phyloP scores from a whole-genome alignment of 2,888 invertebrate genomes.

The Dermolepida albohirtum region DNA sequence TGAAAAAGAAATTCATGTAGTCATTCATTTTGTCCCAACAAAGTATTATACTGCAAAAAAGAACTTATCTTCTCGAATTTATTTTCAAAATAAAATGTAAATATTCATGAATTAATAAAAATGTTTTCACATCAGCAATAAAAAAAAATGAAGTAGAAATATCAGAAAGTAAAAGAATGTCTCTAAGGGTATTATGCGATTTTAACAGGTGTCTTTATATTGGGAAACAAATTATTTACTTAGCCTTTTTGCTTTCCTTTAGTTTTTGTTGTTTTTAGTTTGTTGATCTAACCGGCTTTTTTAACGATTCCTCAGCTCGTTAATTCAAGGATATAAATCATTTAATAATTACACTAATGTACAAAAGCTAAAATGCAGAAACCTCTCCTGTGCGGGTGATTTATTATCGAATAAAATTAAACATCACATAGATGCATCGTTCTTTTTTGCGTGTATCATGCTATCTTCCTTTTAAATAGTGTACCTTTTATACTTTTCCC shows the following conservation, averaged over 20 bases:
- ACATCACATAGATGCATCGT: not conserved
- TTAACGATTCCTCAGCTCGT: constrained; percentile 8
- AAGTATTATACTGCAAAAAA: no score
- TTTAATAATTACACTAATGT: constrained; percentile 20
- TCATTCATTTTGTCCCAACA: no score
- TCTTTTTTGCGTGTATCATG: not conserved
- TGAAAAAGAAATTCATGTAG: no score
- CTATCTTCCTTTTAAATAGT: not conserved
- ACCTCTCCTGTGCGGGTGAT: constrained; percentile 11
- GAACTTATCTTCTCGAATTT: no score
- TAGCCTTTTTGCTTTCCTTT: not conserved
- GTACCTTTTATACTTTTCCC: no score
- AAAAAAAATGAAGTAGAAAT: no score
- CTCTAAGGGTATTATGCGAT: no score
- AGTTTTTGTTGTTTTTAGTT: not conserved
- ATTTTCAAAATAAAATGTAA: no score
- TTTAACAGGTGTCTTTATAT: no score
- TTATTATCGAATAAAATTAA: constrained; percentile 35
- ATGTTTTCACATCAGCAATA: no score
- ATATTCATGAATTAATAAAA: no score
- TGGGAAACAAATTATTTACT: not conserved
- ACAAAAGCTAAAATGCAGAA: constrained; percentile 19
- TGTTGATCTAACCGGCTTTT: not conserved
- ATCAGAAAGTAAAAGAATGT: no score
- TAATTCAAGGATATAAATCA: constrained; percentile 15